Evolutionary conservation across 1,140 invertebrate genomes (phyloP), one percentile per base, ranked within the genome.

Genomic region (Leptinotarsa texana): DNA sequence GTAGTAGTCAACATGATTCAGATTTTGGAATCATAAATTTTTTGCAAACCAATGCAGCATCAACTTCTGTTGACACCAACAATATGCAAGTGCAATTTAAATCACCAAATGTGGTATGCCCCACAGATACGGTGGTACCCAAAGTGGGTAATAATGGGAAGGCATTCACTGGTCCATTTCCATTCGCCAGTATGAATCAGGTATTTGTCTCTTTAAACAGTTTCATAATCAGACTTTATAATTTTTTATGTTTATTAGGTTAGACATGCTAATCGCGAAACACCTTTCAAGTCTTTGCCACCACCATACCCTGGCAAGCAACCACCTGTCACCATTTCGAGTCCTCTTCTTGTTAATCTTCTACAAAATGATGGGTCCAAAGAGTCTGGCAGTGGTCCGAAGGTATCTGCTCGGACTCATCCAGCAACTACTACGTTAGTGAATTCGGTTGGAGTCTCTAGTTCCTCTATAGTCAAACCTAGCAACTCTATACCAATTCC

Each of bases 121-220:
- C 93, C 1, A 90, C 92, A 85, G 93, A 94, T 82, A 74, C 79
- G 65, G 90, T 91, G 84, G 88, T 91, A 74, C 90, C 89, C 1
- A 80, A 81, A 79, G 83, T 84, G 79, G 79, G 87, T 88, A 22
- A 69, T 47, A 74, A 68, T 73, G 24, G 63, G 18, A 71, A 71
- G 69, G 51, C 86, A 1, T 89, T 88, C 78, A 88, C 88, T 80
- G 89, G 89, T 63, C 90, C 90, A 80, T 96, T 93, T 86, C 94
- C 95, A 18, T 96, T 95, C 84, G 92, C 93, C 78, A 95, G 94
- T 84, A 96, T 96, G 94, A 94, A 93, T 69, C 94, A 96, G 82
- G 94, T 70, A 70, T 48, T 24, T 13, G 18, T 67, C 6, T 33
- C 6, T 67, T 33, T 47, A 49, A 47, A 13, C 18, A 15, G 81